phyloP scores from a whole-genome alignment of 2,888 invertebrate genomes.

The Pterostichus niger region DNA sequence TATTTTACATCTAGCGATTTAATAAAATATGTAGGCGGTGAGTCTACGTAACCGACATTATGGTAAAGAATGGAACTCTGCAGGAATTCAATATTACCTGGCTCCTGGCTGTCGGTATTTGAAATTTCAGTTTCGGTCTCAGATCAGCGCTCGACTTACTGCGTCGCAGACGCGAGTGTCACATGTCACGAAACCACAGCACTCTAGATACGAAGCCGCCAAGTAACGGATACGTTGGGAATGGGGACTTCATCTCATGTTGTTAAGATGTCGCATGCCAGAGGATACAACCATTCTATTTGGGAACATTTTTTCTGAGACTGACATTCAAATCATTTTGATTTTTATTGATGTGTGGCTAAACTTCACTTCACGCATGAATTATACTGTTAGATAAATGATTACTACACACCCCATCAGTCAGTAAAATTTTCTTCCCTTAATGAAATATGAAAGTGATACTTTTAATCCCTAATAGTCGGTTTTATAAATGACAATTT shows the following conservation, averaged over 20 bases:
- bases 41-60: slow-evolving; percentile 62
- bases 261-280: neutral
- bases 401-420: too few relatives aligned
- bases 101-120: slow-evolving; percentile 36
- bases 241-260: slow-evolving; percentile 26
- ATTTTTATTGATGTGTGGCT: too few relatives aligned
- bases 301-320: too few relatives aligned
- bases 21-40: slow-evolving; percentile 66
- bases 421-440: too few relatives aligned
- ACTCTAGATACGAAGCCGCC: slow-evolving; percentile 6
- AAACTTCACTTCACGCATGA: too few relatives aligned
- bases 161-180: slow-evolving; percentile 34
- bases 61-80: slow-evolving; percentile 60
- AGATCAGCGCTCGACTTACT: slow-evolving; percentile 30
- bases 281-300: neutral
- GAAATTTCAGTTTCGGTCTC: slow-evolving; percentile 58
- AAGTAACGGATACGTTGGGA: slow-evolving; percentile 46
- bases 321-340: too few relatives aligned
- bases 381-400: too few relatives aligned
- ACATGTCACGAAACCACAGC: slow-evolving; percentile 50
- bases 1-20: slow-evolving; percentile 66
- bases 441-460: too few relatives aligned
- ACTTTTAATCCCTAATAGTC: too few relatives aligned
- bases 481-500: too few relatives aligned
- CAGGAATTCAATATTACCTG: slow-evolving; percentile 65